Conservation (phyloP, 2,888 invertebrate species). For the Philereme vetulata region DNA sequence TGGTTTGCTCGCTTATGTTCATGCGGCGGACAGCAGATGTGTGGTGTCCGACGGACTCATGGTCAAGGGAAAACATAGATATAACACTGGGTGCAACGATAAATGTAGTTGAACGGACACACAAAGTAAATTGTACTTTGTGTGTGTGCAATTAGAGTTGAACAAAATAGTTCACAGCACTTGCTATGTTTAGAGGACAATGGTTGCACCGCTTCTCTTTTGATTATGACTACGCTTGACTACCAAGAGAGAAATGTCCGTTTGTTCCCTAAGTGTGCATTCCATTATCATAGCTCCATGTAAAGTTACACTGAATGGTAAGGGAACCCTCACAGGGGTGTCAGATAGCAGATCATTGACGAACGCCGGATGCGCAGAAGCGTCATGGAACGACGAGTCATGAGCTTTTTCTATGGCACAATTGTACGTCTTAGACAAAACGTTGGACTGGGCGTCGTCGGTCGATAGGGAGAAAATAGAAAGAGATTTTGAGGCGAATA, state of each 20-base stretch:
- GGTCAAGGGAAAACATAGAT: too few relatives aligned
- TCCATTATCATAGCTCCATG: conserved; percentile 1
- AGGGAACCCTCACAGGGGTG: conserved; percentile 49
- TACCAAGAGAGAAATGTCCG: background rate
- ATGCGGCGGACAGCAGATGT: conserved; percentile 4
- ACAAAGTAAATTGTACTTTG: too few relatives aligned
- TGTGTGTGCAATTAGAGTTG: too few relatives aligned
- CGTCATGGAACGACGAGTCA: conserved; percentile 56
- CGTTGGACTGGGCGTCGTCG: background rate
- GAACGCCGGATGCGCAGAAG: conserved; percentile 59
- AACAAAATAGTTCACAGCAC: too few relatives aligned
- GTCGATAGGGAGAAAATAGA: background rate
- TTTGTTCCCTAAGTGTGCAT: conserved; percentile 15
- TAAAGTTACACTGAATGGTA: conserved; percentile 30
- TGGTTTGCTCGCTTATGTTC: conserved; percentile 7
- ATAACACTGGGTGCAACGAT: too few relatives aligned
- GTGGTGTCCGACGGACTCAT: background rate
- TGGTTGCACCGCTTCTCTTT: too few relatives aligned
- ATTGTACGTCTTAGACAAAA: conserved; percentile 25
- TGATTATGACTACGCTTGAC: too few relatives aligned
- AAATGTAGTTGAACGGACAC: too few relatives aligned
- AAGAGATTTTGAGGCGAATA: background rate
- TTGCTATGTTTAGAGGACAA: too few relatives aligned
- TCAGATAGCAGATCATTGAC: conserved; percentile 63
- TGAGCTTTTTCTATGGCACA: conserved; percentile 35